Conservation (phyloP, 2,113 vertebrate genomes). For the Brienomyrus longianalis region DNA sequence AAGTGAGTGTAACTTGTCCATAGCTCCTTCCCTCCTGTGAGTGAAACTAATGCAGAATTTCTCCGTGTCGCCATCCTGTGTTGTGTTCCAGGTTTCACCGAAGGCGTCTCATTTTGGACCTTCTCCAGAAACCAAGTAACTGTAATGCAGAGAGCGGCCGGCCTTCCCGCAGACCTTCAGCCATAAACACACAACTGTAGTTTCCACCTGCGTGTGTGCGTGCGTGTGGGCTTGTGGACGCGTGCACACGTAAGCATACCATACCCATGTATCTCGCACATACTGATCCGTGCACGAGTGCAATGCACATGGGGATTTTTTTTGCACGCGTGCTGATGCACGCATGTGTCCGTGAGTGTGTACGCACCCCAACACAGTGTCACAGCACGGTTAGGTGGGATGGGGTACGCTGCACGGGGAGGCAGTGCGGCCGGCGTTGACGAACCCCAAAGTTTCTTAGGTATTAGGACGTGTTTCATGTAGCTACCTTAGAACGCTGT, state of each 20-base stretch:
- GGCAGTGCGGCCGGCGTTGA: not conserved
- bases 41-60: not conserved
- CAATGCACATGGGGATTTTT: not conserved
- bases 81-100: conserved; percentile 54
- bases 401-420: not conserved
- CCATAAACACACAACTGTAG: not conserved
- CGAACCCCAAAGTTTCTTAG: not conserved
- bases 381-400: not conserved
- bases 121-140: conserved; percentile 55
- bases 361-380: not conserved
- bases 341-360: conserved; percentile 4
- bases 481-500: not conserved
- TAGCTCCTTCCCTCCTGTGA: not conserved
- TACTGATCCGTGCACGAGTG: not conserved
- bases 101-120: conserved; percentile 62
- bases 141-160: not conserved
- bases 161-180: not conserved
- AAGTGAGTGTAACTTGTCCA: not conserved
- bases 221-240: conserved; percentile 20
- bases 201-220: conserved; percentile 2
- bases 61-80: not conserved
- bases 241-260: not conserved
- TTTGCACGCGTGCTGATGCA: not conserved
- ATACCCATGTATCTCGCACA: not conserved
- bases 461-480: conserved; percentile 1